Evolutionary conservation across 1,140 invertebrate genomes (phyloP), one percentile per base, ranked within the genome.

Genomic region (Drosophila pachea): DNA sequence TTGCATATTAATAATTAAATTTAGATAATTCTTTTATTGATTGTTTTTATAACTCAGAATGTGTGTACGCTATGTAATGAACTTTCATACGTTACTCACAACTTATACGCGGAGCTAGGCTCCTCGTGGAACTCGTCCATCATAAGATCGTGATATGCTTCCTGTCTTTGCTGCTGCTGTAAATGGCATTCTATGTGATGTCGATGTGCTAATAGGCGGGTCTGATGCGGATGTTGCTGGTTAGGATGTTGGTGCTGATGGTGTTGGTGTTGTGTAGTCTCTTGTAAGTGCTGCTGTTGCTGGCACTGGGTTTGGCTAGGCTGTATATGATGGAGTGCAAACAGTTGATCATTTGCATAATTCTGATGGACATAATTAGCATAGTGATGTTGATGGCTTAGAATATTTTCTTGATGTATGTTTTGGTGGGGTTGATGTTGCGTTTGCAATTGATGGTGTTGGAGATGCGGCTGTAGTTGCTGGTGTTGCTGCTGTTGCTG

Each of bases 101-200:
- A 43, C 79, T 86, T 86, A 38, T 75, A 87, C 4, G 69, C 66
- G 8, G 70, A 52, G 36, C 43, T 73, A 6, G 71, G 70, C 38
- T 88, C 86, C 9, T 88, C 86, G n/a, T 83, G 78, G 43, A 74
- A 88, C 14, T 88, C 86, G n/a, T 88, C 79, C 66, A 87, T 87
- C 40, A 88, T 76, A 12, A 87, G 43, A 49, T 88, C 86, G 14
- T 82, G 75, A 43, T 83, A 87, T 5, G 47, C 35, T 49, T 86
- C 83, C 40, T 68, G 73, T 29, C 77, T 53, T 63, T 70, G 74
- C 11, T 71, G 64, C 14, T 73, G 69, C 33, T 56, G 66, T 11
- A 40, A 9, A 29, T 29, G 69, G 11, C 67, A 71, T 3, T 76
- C 76, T 33, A 76, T 52, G 16, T 70, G 56, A 60, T 74, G 66